Evolutionary conservation across 2,888 invertebrate species (phyloP), one percentile per base, ranked within the genome.

Genomic region (Aphodius sticticus): DNA sequence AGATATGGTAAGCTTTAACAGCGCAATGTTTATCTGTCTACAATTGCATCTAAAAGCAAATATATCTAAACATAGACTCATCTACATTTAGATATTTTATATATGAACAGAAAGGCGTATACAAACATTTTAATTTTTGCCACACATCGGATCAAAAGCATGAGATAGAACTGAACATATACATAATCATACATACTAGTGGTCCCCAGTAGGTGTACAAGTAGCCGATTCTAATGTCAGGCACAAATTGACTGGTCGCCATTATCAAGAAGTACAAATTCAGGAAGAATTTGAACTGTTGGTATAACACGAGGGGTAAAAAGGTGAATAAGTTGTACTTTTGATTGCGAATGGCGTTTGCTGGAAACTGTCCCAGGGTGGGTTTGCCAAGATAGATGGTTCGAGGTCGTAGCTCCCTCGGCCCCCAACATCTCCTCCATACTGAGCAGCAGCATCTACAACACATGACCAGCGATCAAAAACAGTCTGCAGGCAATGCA

Each of bases 191-290:
- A 88, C 90, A 91, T 88, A 93, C 94, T 87, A 99, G 89, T 74
- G 99, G 99, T 81, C 98, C 99, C 99, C 99, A 99, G 89, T 99
- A 99, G 0, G 99, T 99, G 89, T 99, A 99, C 72, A 99, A 93
- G 88, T 98, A 98, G 2, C 99, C 99, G 86, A 99, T 97, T 85
- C 97, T 92, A 84, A 99, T 95, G 86, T 97, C 97, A 35, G 98
- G 97, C 87, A 99, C 96, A 90, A 99, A 99, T 90, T 99, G 99
- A 86, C 98, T 98, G 78, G 96, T 92, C 0, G 99, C 99, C 99
- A 99, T 99, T 80, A 99, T 92, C 84, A 99, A 91, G 90, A 99
- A 99, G 89, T 99, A 99, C 80, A 99, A 90, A 90, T 99, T 99
- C 83, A 99, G 92, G 90, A 99, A 99, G 91, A 99, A 99, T 86